Conservation (phyloP, 2,113 vertebrate genomes). For the Chrysemys picta region DNA sequence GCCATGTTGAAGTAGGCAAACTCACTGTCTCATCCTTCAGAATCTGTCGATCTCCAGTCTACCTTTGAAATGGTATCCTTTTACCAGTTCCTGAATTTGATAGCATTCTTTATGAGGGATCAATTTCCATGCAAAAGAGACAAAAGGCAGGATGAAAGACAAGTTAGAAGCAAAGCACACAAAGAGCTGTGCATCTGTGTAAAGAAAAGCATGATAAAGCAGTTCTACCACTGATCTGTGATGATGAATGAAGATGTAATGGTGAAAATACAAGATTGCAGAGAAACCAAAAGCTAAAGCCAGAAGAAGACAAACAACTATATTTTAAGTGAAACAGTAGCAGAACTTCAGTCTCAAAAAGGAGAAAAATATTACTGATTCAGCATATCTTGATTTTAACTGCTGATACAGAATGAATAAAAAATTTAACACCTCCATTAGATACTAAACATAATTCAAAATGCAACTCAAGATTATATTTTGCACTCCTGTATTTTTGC, state of each 20-base stretch:
- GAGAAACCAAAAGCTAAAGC: background rate
- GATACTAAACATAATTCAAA: background rate
- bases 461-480: background rate
- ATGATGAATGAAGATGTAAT: background rate
- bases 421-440: background rate
- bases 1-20: slow-evolving; percentile 57
- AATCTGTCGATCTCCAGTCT: slow-evolving; percentile 45
- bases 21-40: slow-evolving; percentile 36
- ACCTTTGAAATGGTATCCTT: slow-evolving; percentile 77
- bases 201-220: slow-evolving; percentile 29
- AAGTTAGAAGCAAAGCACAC: slow-evolving; percentile 25
- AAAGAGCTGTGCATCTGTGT: slow-evolving; percentile 43
- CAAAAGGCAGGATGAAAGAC: slow-evolving; percentile 71
- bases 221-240: background rate
- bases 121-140: slow-evolving; percentile 75
- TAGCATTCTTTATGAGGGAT: slow-evolving; percentile 75
- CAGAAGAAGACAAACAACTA: background rate
- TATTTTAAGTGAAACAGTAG: background rate
- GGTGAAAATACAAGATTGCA: slow-evolving; percentile 17
- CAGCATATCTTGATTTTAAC: background rate
- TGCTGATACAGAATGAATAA: background rate
- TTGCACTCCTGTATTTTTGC: background rate
- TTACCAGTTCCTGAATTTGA: slow-evolving; percentile 76
- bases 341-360: background rate
- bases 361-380: background rate